Evolutionary conservation across 2,888 invertebrate genomes (phyloP), one percentile per base, ranked within the genome.

Genomic region (Trichogramma evanescens): DNA sequence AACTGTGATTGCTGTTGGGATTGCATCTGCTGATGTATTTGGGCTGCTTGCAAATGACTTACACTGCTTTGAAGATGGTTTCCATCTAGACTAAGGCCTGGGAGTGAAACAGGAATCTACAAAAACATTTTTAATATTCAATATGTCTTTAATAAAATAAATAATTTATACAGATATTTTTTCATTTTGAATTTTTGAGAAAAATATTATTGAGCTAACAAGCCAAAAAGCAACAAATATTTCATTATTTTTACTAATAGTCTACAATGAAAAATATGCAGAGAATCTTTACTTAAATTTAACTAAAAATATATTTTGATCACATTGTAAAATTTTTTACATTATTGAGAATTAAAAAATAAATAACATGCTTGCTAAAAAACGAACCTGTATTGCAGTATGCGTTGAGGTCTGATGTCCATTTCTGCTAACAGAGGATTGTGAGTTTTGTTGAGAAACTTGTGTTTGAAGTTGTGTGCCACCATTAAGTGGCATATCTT

Each of bases 101-200:
- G 74, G 66, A 77, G 71, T 66, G 77, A 76, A 56, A 77, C 77
- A 65, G 77, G 77, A 67, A 77, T 77, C 77, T 77, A 66, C 63
- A 61, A 53, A 64, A 63, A 54, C 55, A 59, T 26, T 45, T 26
- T n/a, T 50, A 54, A 6, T 48, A 58, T 58, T 62, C 42, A 26
- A 26, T 26, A 26, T 26, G 3, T 26, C 26, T 26, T 26, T 26
- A 26, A 26, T 26, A 26, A 26, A 26, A 26, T 26, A 26, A 26
- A 2, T 26, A 26, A 26, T 26, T 26, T 26, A 26, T 26, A 26
- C 26, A 26, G 2, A 26, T 26, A 26, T 26, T 26, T 26, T 26
- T 26, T 26, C 26, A 26, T 26, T 26, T 26, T 26, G 26, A 26
- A 26, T 26, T 26, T 26, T 26, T 3, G 2, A 26, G 26, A 26